These are phyloP conservation scores for Ostrea denselamellosa DNA, from an alignment of 1,140 invertebrate species.

Conservation along the genomic window DNA sequence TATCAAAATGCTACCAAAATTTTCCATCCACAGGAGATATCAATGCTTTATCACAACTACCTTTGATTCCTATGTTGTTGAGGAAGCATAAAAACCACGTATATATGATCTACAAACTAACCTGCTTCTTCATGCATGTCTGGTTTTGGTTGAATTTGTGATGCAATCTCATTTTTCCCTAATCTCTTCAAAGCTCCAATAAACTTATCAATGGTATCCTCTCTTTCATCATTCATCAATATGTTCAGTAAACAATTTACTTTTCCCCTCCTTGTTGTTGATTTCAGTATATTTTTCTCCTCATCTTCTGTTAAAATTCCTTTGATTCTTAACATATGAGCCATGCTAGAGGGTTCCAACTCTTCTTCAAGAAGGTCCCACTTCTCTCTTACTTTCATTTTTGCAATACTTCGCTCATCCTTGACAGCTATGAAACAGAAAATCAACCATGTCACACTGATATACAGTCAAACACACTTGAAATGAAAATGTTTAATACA, in stretches of 20 bases:
- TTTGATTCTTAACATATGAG: not conserved
- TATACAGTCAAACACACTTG: no score
- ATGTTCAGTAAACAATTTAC: not conserved
- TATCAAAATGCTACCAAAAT: no score
- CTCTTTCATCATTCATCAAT: not conserved
- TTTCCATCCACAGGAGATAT: no score
- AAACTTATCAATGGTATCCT: not conserved
- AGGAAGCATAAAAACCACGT: no score
- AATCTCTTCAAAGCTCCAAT: not conserved
- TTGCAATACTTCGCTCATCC: not conserved
- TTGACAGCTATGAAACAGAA: not conserved
- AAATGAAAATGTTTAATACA: no score
- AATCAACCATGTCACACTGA: not conserved
- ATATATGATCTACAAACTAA: not conserved
- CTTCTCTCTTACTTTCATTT: constrained; percentile 13
- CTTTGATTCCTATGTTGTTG: no score
- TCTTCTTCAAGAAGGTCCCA: constrained; percentile 13
- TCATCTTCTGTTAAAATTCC: not conserved
- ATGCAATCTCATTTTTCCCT: not conserved
- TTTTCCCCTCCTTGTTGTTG: constrained; percentile 5
- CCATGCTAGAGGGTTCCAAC: not conserved
- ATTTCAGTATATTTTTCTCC: not conserved
- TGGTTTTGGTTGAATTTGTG: not conserved
- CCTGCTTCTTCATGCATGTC: constrained; percentile 19
- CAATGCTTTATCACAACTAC: no score